Evolutionary conservation across 1,140 invertebrate genomes (phyloP).

Genomic region (Tenebrio molitor): DNA sequence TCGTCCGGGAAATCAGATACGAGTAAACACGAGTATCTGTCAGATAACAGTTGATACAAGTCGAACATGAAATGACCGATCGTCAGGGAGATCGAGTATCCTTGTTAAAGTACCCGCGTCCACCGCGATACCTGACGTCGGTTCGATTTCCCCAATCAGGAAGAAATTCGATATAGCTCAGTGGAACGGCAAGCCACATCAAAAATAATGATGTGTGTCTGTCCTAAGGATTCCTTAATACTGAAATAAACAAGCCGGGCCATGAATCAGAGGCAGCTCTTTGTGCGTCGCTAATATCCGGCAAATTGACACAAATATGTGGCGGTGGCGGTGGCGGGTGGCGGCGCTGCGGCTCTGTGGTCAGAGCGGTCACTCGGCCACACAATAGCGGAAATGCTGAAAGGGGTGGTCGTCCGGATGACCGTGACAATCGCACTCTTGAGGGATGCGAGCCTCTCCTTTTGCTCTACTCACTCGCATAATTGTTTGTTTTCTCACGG

Average conservation of each 20-base stretch:
- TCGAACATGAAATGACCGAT: constrained; percentile 49
- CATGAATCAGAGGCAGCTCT: constrained; percentile 51
- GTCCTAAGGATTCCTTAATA: constrained; percentile 60
- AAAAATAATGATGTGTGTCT: constrained; percentile 63
- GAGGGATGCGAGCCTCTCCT: constrained; percentile 57
- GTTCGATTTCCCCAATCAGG: constrained; percentile 61
- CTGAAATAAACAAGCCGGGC: constrained; percentile 56
- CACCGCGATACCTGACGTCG: constrained; percentile 48
- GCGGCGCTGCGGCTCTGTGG: constrained; percentile 47
- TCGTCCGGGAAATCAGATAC: constrained; percentile 50
- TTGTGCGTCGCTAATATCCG: constrained; percentile 59
- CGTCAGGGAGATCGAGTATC: constrained; percentile 51
- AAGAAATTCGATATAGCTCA: constrained; percentile 60
- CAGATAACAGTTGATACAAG: constrained; percentile 45
- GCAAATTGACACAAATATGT: constrained; percentile 62
- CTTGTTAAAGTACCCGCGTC: constrained; percentile 54
- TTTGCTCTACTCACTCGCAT: constrained; percentile 58
- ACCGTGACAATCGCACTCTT: constrained; percentile 64
- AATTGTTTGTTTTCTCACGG: constrained; percentile 67
- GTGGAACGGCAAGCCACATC: constrained; percentile 56
- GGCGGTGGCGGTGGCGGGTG: constrained; percentile 53
- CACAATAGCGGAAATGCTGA: constrained; percentile 51
- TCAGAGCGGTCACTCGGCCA: constrained; percentile 58
- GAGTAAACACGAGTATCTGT: constrained; percentile 46
- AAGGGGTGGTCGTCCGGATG: constrained; percentile 62